Base-by-base conservation (phyloP, 2,797 vertebrate species). In the Mormyrus proboscirostris region DNA sequence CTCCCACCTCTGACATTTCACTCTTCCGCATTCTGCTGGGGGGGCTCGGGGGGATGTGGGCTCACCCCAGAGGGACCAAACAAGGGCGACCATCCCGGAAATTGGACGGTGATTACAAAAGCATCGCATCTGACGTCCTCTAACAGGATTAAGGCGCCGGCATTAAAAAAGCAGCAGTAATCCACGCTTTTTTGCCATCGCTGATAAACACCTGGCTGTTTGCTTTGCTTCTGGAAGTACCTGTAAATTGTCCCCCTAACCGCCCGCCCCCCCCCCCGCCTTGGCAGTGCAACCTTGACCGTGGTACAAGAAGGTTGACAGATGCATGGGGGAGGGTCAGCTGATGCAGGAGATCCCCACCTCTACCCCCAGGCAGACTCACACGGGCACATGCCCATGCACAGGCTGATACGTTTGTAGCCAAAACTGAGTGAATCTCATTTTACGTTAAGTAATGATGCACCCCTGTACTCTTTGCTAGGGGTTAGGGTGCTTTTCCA, bases 51-150 rank as follows among this genome's bases (percentile, higher is more conserved):
- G 65, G 10, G 10, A 38, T 1, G 10, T 16, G 65, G 65, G 38
- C 33, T 44, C 38, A 19, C 73, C 33, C 14, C 14, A n/a, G 38
- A 79, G 73, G 73, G 16, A 79, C 38, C 33, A 19, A 79, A 79
- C 73, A 44, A 79, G 38, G 33, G 16, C 38, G 73, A 16, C 25
- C 73, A 41, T 79, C 38, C 38, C 38, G 16, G 73, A 79, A 79
- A 79, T 38, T 87, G 85, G 86, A 92, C 4, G 8, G 94, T 94
- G 95, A 95, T 95, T 95, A 93, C 94, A 92, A 51, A 91, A 93
- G 94, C 94, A 94, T 95, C 95, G 95, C 95, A 95, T 95, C 94
- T 95, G 95, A 95, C 94, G 94, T 95, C 94, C 85, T 94, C 93
- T 94, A 94, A 94, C 95, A 94, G 95, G 95, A 95, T 96, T 95